Conservation (phyloP, 2,113 vertebrate genomes). For the Neodontobutis hainanensis region DNA sequence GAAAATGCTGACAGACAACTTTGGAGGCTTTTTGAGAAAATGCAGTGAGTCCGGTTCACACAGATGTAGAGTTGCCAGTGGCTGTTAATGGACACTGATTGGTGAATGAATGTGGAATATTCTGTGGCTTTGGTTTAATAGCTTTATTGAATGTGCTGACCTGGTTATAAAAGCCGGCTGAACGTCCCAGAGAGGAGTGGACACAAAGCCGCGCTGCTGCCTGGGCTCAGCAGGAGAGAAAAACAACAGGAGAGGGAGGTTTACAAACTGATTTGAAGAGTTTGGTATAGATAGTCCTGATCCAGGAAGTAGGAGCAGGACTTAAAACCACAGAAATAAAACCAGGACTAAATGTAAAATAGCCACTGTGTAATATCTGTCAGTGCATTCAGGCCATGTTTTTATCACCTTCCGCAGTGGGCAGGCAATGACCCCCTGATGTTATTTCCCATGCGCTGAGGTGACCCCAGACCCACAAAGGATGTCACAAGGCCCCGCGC, state of each 20-base stretch:
- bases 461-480: slow-evolving; percentile 52
- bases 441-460: slow-evolving; percentile 19
- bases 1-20: slow-evolving; percentile 54
- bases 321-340: too few species aligned
- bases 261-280: neutral
- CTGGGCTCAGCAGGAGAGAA: neutral
- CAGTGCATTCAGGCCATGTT: neutral
- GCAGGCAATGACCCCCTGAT: neutral
- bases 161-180: slow-evolving; percentile 67
- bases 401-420: neutral
- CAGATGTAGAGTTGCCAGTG: slow-evolving; percentile 4
- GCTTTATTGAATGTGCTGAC: slow-evolving; percentile 74
- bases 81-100: slow-evolving; percentile 47
- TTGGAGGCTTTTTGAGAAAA: slow-evolving; percentile 37
- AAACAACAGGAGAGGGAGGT: neutral
- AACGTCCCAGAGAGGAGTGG: slow-evolving; percentile 66
- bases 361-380: too few species aligned
- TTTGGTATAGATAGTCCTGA: neutral
- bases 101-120: slow-evolving; percentile 59
- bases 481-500: slow-evolving; percentile 62
- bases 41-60: slow-evolving; percentile 36
- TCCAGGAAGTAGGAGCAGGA: too few species aligned
- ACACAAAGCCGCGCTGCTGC: slow-evolving; percentile 68
- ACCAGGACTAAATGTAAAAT: too few species aligned
- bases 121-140: slow-evolving; percentile 56